These are phyloP conservation scores for Ivindomyrus marchei DNA, from an alignment of 2,113 vertebrate genomes.

Conservation along the genomic window DNA sequence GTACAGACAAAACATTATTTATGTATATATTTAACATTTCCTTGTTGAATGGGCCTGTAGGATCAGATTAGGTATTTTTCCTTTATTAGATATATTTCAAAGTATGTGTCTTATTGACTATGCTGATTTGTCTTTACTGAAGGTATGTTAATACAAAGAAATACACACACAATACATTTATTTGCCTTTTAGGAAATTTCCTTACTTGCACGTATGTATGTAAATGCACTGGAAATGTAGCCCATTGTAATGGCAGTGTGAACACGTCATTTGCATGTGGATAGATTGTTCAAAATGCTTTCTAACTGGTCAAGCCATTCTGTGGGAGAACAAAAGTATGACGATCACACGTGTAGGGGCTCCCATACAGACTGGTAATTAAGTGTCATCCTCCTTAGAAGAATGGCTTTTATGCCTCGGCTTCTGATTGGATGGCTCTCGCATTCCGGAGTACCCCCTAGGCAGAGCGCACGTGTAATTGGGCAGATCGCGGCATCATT, in stretches of 20 bases:
- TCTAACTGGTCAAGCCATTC: neutral
- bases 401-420: neutral
- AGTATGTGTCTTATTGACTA: neutral
- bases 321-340: neutral
- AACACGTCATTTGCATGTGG: neutral
- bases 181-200: neutral
- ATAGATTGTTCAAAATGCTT: neutral
- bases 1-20: too few species aligned
- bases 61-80: neutral
- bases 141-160: neutral
- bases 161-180: neutral
- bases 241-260: neutral
- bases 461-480: neutral
- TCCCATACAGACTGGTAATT: neutral
- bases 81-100: neutral
- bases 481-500: neutral
- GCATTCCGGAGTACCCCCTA: neutral
- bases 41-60: neutral
- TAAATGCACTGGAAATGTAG: conserved; percentile 3
- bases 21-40: neutral
- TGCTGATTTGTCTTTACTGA: neutral
- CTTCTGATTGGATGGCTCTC: neutral
- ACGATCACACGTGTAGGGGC: neutral
- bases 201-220: neutral
- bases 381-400: conserved; percentile 4